These are phyloP conservation scores for Dicrostonyx torquatus DNA, from an alignment of 2,797 vertebrate genomes.

Conservation along the genomic window DNA sequence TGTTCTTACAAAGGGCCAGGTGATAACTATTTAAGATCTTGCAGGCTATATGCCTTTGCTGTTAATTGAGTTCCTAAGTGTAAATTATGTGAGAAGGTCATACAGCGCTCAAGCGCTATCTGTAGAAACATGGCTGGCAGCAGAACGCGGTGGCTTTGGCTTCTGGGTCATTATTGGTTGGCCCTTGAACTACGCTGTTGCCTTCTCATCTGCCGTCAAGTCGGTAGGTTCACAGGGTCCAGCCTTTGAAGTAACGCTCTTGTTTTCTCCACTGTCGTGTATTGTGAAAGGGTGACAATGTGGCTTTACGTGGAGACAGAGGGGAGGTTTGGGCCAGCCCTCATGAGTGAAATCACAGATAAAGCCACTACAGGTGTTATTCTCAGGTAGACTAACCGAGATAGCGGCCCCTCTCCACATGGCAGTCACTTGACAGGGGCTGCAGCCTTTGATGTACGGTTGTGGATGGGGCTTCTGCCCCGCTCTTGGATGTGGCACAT, in stretches of 20 bases:
- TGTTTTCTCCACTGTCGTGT: background rate
- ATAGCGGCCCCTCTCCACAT: accelerated
- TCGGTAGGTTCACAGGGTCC: too few relatives aligned
- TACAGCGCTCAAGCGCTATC: background rate
- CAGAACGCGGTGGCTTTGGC: background rate
- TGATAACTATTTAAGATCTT: background rate
- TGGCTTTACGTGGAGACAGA: background rate
- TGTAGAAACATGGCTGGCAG: background rate
- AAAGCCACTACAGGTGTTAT: accelerated
- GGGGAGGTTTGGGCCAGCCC: background rate
- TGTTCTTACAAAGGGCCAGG: background rate
- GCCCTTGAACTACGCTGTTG: background rate
- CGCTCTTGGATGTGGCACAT: background rate
- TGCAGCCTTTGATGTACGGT: accelerated
- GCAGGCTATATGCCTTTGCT: background rate
- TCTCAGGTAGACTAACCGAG: background rate
- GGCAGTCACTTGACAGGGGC: too few relatives aligned
- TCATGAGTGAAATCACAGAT: background rate
- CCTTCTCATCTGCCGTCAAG: background rate
- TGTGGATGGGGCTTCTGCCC: background rate
- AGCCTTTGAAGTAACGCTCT: background rate
- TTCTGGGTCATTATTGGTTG: background rate
- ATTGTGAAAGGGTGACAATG: background rate
- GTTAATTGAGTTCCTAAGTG: background rate
- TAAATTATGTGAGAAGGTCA: background rate